Percentiles rank a stretch among this genome's conserved stretches.
These are phyloP conservation scores for Pteruthius melanotis DNA, from an alignment of 2,113 vertebrate genomes.

Conservation along the genomic window DNA sequence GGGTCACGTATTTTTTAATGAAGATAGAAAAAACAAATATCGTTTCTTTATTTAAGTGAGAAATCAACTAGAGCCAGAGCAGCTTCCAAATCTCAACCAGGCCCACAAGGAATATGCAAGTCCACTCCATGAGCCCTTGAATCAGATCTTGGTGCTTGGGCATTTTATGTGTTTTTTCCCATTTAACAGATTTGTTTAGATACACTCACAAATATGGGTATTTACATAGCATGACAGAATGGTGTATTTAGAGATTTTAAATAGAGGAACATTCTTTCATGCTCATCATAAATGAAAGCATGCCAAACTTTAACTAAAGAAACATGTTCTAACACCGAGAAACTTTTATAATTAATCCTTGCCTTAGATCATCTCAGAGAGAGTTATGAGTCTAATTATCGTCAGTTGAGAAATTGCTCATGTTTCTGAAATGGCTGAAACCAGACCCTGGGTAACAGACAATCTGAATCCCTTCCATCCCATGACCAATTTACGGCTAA, in stretches of 20 bases:
- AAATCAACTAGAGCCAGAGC: background rate
- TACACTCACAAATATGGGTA: background rate
- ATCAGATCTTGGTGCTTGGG: fast-evolving
- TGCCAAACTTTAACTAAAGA: background rate
- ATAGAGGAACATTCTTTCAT: background rate
- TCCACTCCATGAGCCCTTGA: background rate
- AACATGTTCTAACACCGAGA: background rate
- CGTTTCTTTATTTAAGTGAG: background rate
- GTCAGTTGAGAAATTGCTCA: background rate
- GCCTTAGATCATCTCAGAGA: conserved; percentile 24
- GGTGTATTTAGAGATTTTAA: background rate
- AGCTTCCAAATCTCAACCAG: background rate
- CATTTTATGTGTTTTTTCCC: background rate
- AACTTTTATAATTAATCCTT: conserved; percentile 48
- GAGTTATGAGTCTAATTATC: conserved; percentile 35
- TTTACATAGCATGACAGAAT: background rate
- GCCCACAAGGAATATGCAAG: background rate
- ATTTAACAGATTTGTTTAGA: conserved; percentile 6
- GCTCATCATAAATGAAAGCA: background rate
- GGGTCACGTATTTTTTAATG: background rate
- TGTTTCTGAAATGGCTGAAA: conserved; percentile 24
- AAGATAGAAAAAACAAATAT: background rate
- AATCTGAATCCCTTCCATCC: conserved; percentile 4
- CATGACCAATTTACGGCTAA: conserved; percentile 20
- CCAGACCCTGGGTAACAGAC: background rate